Percentiles rank a stretch among this genome's conserved stretches.
Evolutionary conservation across 2,797 vertebrate genomes (phyloP).

Genomic region (Esox masquinongy): DNA sequence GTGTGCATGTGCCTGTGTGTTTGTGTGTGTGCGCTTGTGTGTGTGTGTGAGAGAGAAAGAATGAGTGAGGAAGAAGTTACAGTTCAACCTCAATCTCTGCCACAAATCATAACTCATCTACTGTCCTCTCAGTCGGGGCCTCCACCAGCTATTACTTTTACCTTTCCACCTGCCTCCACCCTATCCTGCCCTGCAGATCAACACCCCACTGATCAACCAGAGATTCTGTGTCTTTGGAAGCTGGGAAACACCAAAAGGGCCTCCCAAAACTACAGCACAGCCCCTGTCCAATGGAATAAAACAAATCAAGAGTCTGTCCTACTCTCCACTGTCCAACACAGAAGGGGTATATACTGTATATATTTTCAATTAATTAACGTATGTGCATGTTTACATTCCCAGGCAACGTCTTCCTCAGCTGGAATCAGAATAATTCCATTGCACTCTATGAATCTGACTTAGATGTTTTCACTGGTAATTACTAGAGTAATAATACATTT

Average conservation of each 20-base stretch:
- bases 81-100: not conserved
- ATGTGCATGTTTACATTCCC: slow-evolving; percentile 38
- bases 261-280: slow-evolving; percentile 30
- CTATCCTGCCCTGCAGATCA: not conserved
- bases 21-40: not conserved
- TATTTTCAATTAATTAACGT: slow-evolving; percentile 57
- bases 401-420: slow-evolving; percentile 24
- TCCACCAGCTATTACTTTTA: not conserved
- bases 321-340: slow-evolving; percentile 38
- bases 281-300: slow-evolving; percentile 55
- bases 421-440: slow-evolving; percentile 20
- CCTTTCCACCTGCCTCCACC: not conserved
- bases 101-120: not conserved
- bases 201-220: not conserved
- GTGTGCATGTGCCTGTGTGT: no score
- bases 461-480: slow-evolving; percentile 43
- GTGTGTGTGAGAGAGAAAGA: not conserved
- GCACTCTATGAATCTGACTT: slow-evolving; percentile 34
- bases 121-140: not conserved
- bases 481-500: slow-evolving; percentile 33
- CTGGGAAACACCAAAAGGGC: slow-evolving; percentile 41
- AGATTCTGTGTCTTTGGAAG: slow-evolving; percentile 8
- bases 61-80: slow-evolving; percentile 8
- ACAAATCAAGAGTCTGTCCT: slow-evolving; percentile 48
- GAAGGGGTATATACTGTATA: slow-evolving; percentile 23